Conservation (phyloP, 2,888 invertebrate species). For the Drosophila imparisetae region DNA sequence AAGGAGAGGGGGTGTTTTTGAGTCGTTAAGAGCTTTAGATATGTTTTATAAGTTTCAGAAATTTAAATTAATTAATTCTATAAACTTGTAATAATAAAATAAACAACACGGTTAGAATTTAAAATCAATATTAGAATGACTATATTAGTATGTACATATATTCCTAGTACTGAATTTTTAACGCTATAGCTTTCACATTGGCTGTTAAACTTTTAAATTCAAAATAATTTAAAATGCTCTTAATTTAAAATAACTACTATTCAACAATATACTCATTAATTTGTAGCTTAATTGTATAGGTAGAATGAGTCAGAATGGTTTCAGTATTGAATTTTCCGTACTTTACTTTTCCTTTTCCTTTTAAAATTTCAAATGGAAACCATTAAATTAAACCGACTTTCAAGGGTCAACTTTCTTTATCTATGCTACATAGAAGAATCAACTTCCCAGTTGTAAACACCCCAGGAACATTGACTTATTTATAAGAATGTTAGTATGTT, state of each 20-base stretch:
- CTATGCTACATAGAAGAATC: constrained; percentile 8
- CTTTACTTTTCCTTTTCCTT: not conserved
- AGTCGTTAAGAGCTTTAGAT: not conserved
- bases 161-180: too few species aligned
- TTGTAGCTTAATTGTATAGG: too few species aligned
- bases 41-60: not conserved
- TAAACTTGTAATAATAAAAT: not conserved
- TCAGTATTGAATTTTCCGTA: too few species aligned
- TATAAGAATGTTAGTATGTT: not conserved
- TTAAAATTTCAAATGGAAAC: constrained; percentile 23
- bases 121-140: not conserved
- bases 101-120: not conserved
- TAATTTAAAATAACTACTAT: too few species aligned
- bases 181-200: too few species aligned
- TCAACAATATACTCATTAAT: too few species aligned
- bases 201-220: not conserved
- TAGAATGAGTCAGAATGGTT: not conserved
- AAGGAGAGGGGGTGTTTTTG: too few species aligned
- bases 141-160: too few species aligned
- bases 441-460: not conserved
- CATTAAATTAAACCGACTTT: constrained; percentile 21
- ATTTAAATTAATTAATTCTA: not conserved
- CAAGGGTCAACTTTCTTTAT: constrained; percentile 33
- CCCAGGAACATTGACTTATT: not conserved
- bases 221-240: not conserved